Percentiles rank a stretch among this genome's conserved stretches.
Conservation (phyloP, 2,888 invertebrate species). For the Nudaria mundana region DNA sequence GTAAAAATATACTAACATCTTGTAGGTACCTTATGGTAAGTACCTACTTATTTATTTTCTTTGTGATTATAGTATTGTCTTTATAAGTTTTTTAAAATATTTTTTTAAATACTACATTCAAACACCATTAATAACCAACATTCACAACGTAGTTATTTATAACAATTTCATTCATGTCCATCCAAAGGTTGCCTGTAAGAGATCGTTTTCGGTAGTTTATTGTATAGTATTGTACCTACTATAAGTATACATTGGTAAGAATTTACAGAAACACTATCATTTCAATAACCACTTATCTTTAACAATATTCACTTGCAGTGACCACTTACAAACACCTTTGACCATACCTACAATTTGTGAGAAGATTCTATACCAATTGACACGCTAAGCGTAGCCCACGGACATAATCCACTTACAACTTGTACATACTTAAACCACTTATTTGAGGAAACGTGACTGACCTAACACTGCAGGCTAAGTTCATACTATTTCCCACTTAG, state of each 20-base stretch:
- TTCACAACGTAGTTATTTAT: too few species aligned
- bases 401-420: conserved; percentile 9
- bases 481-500: conserved; percentile 27
- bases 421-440: conserved; percentile 17
- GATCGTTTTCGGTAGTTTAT: too few species aligned
- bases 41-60: too few species aligned
- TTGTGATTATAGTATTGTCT: too few species aligned
- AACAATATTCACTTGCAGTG: background rate
- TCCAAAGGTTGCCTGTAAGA: too few species aligned
- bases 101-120: too few species aligned
- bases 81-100: too few species aligned
- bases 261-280: background rate
- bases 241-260: background rate
- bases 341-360: conserved; percentile 14
- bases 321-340: conserved; percentile 11
- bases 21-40: too few species aligned
- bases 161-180: too few species aligned
- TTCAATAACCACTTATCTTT: background rate
- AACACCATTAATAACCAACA: too few species aligned
- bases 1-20: too few species aligned
- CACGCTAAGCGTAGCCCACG: conserved; percentile 6
- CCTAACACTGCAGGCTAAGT: conserved; percentile 29
- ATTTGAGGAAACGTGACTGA: conserved; percentile 33
- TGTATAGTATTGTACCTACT: too few species aligned
- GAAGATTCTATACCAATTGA: conserved; percentile 14